Percentiles rank a stretch among this genome's conserved stretches.
Evolutionary conservation across 1,140 invertebrate genomes (phyloP).

Genomic region (Rhyzopertha dominica): DNA sequence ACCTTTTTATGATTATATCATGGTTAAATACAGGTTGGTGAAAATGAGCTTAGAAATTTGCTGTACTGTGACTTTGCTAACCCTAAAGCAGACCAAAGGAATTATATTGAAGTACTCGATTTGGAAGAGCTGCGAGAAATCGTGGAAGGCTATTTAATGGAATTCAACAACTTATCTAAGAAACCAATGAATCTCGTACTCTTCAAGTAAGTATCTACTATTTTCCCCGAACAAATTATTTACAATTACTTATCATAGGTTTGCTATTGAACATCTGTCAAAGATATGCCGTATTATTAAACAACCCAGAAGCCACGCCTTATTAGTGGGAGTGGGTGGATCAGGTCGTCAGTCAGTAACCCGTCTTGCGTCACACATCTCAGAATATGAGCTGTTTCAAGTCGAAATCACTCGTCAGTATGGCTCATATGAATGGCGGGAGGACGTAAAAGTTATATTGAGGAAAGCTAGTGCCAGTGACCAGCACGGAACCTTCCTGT

Average conservation of each 20-base stretch:
- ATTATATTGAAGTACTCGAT: constrained; percentile 85
- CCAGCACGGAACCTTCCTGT: constrained; percentile 85
- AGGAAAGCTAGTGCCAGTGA: constrained; percentile 76
- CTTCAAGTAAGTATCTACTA: constrained; percentile 61
- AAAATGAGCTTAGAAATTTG: constrained; percentile 76
- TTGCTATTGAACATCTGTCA: constrained; percentile 92
- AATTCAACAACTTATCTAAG: constrained; percentile 95
- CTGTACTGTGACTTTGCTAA: constrained; percentile 95
- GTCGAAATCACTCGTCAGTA: constrained; percentile 89
- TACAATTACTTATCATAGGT: constrained; percentile 50
- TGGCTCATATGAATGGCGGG: constrained; percentile 78
- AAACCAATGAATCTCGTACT: constrained; percentile 96
- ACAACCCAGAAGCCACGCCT: constrained; percentile 80
- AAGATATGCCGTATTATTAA: constrained; percentile 87
- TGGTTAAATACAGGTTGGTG: constrained; percentile 65
- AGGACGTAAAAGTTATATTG: constrained; percentile 80
- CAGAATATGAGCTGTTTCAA: constrained; percentile 88
- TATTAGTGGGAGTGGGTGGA: constrained; percentile 86
- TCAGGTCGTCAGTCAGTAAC: constrained; percentile 89
- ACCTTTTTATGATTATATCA: too few relatives aligned
- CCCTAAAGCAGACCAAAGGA: constrained; percentile 82
- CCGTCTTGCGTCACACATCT: constrained; percentile 84
- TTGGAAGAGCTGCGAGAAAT: constrained; percentile 75
- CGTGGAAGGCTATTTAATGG: constrained; percentile 85
- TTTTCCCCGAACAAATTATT: too few relatives aligned